Evolutionary conservation across 2,797 vertebrate genomes (phyloP).

Genomic region (Iguana delicatissima): DNA sequence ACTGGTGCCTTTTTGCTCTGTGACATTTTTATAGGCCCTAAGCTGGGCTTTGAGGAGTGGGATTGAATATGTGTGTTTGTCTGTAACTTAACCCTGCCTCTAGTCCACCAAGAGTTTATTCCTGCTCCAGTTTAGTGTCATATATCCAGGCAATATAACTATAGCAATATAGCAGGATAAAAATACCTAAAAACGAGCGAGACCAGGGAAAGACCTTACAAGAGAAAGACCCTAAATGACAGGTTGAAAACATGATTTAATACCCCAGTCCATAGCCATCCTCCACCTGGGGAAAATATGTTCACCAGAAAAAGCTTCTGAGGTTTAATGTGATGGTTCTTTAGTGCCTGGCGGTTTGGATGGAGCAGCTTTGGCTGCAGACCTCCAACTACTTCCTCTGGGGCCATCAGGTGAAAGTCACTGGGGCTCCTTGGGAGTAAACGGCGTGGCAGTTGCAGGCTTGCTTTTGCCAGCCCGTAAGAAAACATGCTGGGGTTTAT

Average conservation of each 20-base stretch:
- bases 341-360: slow-evolving; percentile 51
- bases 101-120: not conserved
- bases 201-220: not conserved
- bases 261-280: not conserved
- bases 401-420: not conserved
- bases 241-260: slow-evolving; percentile 5
- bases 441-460: not conserved
- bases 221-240: not conserved
- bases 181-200: slow-evolving; percentile 41
- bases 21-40: not conserved
- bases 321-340: not conserved
- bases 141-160: not conserved
- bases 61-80: not conserved
- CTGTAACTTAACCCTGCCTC: no score
- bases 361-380: not conserved
- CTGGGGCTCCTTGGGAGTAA: not conserved
- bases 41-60: not conserved
- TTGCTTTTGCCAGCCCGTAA: not conserved
- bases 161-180: not conserved
- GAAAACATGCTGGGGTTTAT: not conserved
- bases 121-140: not conserved
- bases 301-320: no score
- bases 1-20: not conserved
- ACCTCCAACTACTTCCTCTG: not conserved
- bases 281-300: slow-evolving; percentile 9